Evolutionary conservation across 2,888 invertebrate genomes (phyloP).

Genomic region (Orthonevra nobilis): DNA sequence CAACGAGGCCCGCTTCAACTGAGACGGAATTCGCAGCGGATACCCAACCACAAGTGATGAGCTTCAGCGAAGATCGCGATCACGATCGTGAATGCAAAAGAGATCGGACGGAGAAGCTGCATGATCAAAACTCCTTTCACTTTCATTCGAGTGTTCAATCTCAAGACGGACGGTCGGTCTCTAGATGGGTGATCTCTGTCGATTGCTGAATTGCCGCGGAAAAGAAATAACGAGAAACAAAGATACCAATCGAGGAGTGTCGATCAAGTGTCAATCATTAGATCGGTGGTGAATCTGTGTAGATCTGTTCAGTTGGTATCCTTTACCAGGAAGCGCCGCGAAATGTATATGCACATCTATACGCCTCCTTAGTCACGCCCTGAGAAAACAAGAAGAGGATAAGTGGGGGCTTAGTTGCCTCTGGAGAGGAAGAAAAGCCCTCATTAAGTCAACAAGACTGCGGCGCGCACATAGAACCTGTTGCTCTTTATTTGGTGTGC

Average conservation of each 20-base stretch:
- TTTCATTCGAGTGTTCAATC: constrained; percentile 33
- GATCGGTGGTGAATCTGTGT: constrained; percentile 42
- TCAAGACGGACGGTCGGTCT: background rate
- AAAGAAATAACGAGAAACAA: constrained; percentile 17
- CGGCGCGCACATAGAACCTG: constrained; percentile 55
- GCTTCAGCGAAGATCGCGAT: too few species aligned
- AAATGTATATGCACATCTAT: constrained; percentile 26
- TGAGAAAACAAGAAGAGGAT: constrained; percentile 24
- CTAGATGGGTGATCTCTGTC: constrained; percentile 62
- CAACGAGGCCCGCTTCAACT: constrained; percentile 17
- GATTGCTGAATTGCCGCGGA: constrained; percentile 24
- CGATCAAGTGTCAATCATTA: constrained; percentile 71
- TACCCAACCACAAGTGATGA: too few species aligned
- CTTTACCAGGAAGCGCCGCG: constrained; percentile 65
- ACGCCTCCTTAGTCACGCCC: constrained; percentile 25
- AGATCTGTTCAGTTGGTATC: constrained; percentile 38
- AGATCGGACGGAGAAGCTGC: constrained; percentile 21
- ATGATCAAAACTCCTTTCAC: constrained; percentile 54
- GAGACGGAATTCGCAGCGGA: constrained; percentile 14
- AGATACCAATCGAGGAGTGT: constrained; percentile 66
- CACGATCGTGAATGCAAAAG: constrained; percentile 53
- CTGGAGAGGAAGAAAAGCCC: constrained; percentile 53
- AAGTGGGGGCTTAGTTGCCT: constrained; percentile 40
- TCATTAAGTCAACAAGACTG: constrained; percentile 67
- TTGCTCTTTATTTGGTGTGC: constrained; percentile 39